Conservation (phyloP, 2,797 vertebrate genomes). For the Luscinia megarhynchos region DNA sequence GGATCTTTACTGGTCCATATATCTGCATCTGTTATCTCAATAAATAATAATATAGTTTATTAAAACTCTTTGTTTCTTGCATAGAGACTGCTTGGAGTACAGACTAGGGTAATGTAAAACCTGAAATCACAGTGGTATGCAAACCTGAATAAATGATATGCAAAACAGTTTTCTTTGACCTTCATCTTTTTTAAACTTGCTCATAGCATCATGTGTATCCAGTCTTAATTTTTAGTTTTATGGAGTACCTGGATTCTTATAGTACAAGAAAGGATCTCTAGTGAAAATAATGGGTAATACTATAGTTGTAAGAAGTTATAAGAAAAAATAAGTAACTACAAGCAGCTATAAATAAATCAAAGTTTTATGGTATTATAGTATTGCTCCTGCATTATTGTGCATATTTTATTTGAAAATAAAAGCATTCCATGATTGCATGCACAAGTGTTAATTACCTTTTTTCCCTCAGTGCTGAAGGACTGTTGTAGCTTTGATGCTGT, state of each 20-base stretch:
- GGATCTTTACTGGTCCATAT: neutral
- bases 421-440: neutral
- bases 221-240: neutral
- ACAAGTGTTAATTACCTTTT: neutral
- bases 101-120: neutral
- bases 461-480: neutral
- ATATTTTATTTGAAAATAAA: neutral
- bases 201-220: neutral
- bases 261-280: neutral
- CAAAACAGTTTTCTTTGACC: neutral
- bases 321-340: neutral
- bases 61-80: neutral
- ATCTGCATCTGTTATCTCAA: neutral
- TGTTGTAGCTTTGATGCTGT: neutral
- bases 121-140: neutral
- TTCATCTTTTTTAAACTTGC: neutral
- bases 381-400: neutral
- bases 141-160: neutral
- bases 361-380: neutral
- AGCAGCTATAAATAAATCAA: neutral
- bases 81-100: neutral
- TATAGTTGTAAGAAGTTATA: neutral
- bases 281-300: neutral
- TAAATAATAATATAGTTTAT: neutral
- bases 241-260: neutral